These are phyloP conservation scores for Chironomus tentans DNA, from an alignment of 2,888 invertebrate species.

Conservation along the genomic window DNA sequence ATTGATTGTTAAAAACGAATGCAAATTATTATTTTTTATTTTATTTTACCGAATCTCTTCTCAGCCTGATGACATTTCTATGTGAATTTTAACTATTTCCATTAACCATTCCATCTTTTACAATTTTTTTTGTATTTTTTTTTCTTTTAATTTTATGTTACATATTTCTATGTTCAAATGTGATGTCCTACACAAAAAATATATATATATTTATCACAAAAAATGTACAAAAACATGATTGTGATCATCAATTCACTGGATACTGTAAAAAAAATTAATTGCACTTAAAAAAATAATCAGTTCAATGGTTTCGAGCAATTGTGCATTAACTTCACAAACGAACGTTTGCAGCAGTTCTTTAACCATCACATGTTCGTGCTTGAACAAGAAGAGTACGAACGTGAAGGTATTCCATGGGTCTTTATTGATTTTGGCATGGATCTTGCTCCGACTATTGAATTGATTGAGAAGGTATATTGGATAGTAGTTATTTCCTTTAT, in stretches of 20 bases:
- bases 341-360: slow-evolving; percentile 92
- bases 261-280: no score
- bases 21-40: no score
- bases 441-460: slow-evolving; percentile 80
- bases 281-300: slow-evolving; percentile 44
- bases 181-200: neutral
- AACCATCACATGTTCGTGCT: slow-evolving; percentile 94
- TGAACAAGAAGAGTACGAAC: slow-evolving; percentile 92
- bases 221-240: no score
- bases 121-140: no score
- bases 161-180: no score
- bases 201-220: neutral
- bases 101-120: no score
- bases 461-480: slow-evolving; percentile 72
- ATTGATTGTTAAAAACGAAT: no score
- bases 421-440: slow-evolving; percentile 96
- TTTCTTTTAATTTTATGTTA: no score
- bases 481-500: neutral
- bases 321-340: slow-evolving; percentile 94
- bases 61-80: no score
- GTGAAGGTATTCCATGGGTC: slow-evolving; percentile 82
- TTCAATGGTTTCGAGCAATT: slow-evolving; percentile 92
- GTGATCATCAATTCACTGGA: no score
- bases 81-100: no score
- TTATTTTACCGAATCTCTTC: no score